phyloP scores from a whole-genome alignment of 1,140 invertebrate genomes.

The Drosophila seguyi region DNA sequence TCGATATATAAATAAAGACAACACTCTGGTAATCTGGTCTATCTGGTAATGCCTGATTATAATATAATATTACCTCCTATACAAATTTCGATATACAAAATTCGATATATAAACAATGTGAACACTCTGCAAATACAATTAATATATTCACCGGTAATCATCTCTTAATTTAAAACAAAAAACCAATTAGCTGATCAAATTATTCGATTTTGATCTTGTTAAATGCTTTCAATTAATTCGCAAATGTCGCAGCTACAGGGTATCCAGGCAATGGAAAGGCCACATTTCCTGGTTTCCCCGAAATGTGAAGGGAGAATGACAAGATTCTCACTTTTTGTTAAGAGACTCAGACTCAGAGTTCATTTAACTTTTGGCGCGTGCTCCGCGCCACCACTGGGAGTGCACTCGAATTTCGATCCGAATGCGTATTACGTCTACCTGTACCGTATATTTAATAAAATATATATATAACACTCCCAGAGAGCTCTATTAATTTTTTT shows the following conservation, averaged over 20 bases:
- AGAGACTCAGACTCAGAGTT: conserved; percentile 32
- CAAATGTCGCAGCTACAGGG: conserved; percentile 18
- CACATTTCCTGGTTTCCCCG: conserved; percentile 11
- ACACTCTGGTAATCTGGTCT: too few relatives aligned
- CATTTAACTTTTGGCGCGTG: conserved; percentile 58
- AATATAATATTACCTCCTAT: neutral
- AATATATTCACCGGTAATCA: neutral
- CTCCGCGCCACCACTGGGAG: conserved; percentile 24
- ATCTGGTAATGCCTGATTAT: too few relatives aligned
- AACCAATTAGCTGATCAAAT: neutral
- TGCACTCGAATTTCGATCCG: conserved; percentile 15
- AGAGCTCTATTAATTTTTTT: conserved; percentile 25
- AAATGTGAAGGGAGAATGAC: conserved; percentile 49
- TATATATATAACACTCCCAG: conserved; percentile 5
- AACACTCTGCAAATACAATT: too few relatives aligned
- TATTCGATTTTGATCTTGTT: neutral
- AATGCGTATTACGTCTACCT: conserved; percentile 9
- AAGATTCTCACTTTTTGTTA: conserved; percentile 47
- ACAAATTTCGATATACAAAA: neutral
- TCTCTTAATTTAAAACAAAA: neutral
- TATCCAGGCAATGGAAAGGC: neutral
- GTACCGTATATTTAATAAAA: neutral
- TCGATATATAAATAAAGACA: too few relatives aligned
- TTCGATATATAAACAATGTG: too few relatives aligned
- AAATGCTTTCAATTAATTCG: neutral